Evolutionary conservation across 2,797 vertebrate species (phyloP).

Genomic region (Mormyrops attenuatus): DNA sequence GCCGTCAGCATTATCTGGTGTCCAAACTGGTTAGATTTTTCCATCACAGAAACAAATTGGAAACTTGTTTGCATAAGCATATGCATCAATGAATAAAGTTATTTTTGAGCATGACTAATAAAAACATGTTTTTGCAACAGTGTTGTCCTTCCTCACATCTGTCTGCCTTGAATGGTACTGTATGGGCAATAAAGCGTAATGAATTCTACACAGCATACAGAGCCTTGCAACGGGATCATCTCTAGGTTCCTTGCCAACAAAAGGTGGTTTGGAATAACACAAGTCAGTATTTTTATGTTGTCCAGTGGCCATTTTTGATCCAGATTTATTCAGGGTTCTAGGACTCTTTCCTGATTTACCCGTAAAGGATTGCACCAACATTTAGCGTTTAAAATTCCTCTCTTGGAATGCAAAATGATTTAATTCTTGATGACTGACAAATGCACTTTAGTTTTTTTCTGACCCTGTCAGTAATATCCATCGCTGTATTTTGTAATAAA

Average conservation of each 20-base stretch:
- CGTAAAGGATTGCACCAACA: background rate
- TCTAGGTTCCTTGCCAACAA: background rate
- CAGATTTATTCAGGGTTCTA: background rate
- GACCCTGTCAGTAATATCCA: background rate
- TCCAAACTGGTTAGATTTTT: background rate
- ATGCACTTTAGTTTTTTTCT: background rate
- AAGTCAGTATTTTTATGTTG: background rate
- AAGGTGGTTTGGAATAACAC: background rate
- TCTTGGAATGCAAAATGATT: background rate
- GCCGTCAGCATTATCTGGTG: background rate
- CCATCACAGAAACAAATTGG: background rate
- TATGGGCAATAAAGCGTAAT: background rate
- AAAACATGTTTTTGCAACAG: background rate
- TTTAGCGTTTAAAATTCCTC: background rate
- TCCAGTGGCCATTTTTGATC: background rate
- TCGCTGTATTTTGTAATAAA: background rate
- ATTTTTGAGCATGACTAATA: background rate
- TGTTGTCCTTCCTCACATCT: background rate
- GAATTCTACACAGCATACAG: background rate
- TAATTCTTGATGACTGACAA: background rate
- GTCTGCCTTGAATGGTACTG: background rate
- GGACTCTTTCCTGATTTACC: background rate
- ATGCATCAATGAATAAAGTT: background rate
- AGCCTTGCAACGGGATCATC: background rate
- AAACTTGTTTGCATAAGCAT: background rate